These are phyloP conservation scores for Oncorhynchus keta DNA, from an alignment of 2,113 vertebrate species.

Conservation along the genomic window DNA sequence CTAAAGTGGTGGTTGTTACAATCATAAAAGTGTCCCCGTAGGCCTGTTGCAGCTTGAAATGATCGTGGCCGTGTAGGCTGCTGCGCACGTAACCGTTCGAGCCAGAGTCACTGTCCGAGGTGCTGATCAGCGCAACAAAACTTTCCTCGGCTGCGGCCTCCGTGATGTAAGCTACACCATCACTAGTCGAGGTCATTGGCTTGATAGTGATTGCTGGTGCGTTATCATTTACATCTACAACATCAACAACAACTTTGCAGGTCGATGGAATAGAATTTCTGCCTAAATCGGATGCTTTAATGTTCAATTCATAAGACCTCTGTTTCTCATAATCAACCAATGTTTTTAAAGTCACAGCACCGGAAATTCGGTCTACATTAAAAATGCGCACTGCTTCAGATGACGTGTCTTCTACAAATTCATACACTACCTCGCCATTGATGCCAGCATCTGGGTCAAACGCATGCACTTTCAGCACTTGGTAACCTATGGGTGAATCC, in stretches of 20 bases:
- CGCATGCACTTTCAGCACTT: slow-evolving; percentile 69
- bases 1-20: slow-evolving; percentile 65
- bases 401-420: slow-evolving; percentile 53
- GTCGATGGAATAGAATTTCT: slow-evolving; percentile 56
- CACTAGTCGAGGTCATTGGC: slow-evolving; percentile 73
- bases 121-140: slow-evolving; percentile 78
- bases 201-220: slow-evolving; percentile 75
- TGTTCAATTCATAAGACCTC: slow-evolving; percentile 64
- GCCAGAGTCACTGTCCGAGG: slow-evolving; percentile 76
- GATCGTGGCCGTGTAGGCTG: slow-evolving; percentile 71
- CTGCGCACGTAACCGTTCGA: slow-evolving; percentile 73
- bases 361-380: slow-evolving; percentile 65
- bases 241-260: slow-evolving; percentile 67
- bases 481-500: slow-evolving; percentile 67
- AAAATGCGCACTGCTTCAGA: slow-evolving; percentile 60
- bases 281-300: slow-evolving; percentile 69
- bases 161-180: slow-evolving; percentile 74
- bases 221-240: slow-evolving; percentile 78
- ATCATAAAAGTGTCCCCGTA: slow-evolving; percentile 78
- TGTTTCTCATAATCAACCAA: slow-evolving; percentile 70
- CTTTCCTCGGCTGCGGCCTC: slow-evolving; percentile 76
- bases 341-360: slow-evolving; percentile 66
- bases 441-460: slow-evolving; percentile 72
- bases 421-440: slow-evolving; percentile 73
- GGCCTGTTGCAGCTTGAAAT: slow-evolving; percentile 74